phyloP scores from a whole-genome alignment of 35 echinoderm and acorn worm species.

The Hemicentrotus pulcherrimus region DNA sequence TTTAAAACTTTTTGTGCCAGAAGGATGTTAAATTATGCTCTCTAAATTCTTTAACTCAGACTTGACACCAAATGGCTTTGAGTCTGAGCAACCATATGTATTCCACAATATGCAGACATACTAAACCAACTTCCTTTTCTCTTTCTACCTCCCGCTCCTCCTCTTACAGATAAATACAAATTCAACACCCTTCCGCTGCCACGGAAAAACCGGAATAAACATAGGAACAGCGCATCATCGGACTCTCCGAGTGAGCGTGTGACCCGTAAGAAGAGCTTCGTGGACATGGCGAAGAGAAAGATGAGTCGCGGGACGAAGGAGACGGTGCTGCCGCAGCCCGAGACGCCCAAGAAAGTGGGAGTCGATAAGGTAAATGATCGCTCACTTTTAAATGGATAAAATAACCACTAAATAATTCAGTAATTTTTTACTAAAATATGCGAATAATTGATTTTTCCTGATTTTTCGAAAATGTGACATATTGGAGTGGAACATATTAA shows the following conservation, averaged over 20 bases:
- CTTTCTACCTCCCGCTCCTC: neutral
- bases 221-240: conserved; percentile 29
- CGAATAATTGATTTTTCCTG: no score
- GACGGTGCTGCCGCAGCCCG: neutral
- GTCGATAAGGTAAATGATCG: conserved; percentile 43
- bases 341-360: conserved; percentile 45
- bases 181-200: conserved; percentile 52
- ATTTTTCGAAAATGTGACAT: no score
- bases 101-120: neutral
- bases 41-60: no score
- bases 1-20: no score
- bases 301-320: conserved; percentile 58
- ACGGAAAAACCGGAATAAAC: conserved; percentile 41
- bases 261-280: conserved; percentile 61
- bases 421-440: no score
- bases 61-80: no score
- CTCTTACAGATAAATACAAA: conserved; percentile 40
- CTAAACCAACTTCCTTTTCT: neutral
- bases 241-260: conserved; percentile 34
- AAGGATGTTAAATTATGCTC: no score
- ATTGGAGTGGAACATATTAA: no score
- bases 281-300: conserved; percentile 70
- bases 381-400: neutral
- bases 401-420: no score
- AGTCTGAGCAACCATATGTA: neutral